phyloP scores from a whole-genome alignment of 2,888 invertebrate genomes.

The Hetaerina titia region DNA sequence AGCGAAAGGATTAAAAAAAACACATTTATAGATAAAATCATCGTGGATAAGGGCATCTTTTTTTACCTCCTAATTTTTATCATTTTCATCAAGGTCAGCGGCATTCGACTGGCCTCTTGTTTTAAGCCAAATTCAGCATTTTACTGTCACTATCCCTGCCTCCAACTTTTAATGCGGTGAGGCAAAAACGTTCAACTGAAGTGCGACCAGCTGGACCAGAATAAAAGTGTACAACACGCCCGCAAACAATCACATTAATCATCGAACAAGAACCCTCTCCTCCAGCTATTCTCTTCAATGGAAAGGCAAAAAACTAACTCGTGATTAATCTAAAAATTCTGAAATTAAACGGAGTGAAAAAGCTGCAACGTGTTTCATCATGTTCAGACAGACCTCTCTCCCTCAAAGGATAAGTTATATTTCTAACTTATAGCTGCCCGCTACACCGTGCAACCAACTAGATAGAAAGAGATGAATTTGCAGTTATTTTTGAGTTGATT shows the following conservation, averaged over 20 bases:
- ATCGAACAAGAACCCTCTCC: not conserved
- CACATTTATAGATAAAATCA: no score
- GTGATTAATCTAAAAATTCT: constrained; percentile 1
- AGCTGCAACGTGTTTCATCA: not conserved
- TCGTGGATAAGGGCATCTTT: not conserved
- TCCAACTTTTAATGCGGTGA: not conserved
- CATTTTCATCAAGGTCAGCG: not conserved
- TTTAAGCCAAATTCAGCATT: not conserved
- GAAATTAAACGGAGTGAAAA: not conserved
- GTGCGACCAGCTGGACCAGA: not conserved
- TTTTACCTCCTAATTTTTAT: not conserved
- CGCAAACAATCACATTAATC: constrained; percentile 27
- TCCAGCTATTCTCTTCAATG: not conserved
- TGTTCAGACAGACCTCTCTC: not conserved
- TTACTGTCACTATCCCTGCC: not conserved
- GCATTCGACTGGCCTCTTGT: not conserved
- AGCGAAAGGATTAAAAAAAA: no score
- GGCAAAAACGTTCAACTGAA: not conserved
- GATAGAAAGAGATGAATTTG: no score
- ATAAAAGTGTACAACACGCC: not conserved
- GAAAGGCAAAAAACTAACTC: constrained; percentile 12
- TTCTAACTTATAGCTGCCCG: not conserved
- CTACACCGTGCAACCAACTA: not conserved
- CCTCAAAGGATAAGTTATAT: not conserved
- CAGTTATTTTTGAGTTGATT: no score